Evolutionary conservation across 2,113 vertebrate genomes (phyloP).

Genomic region (Ceratotherium simum): DNA sequence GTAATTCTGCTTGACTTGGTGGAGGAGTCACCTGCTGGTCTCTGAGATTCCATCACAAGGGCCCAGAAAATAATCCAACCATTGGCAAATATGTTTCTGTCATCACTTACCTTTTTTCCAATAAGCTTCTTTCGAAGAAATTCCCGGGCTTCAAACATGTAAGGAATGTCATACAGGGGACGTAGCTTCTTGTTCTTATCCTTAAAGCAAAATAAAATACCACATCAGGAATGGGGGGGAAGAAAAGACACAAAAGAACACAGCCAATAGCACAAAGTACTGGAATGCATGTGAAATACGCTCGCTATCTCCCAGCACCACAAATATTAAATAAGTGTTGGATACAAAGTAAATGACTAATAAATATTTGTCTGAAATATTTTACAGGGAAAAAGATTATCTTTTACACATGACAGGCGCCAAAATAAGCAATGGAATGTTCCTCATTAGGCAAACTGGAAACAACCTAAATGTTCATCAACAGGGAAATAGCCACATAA

Average conservation of each 20-base stretch:
- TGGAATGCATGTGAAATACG: background rate
- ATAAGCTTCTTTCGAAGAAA: constrained; percentile 99
- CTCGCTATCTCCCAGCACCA: background rate
- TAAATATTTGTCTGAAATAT: constrained; percentile 45
- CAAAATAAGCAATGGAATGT: constrained; percentile 43
- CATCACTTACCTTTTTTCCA: constrained; percentile 94
- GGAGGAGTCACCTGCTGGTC: background rate
- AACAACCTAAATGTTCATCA: constrained; percentile 11
- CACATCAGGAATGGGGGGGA: constrained; percentile 13
- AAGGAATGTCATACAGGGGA: constrained; percentile 98
- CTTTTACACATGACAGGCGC: background rate
- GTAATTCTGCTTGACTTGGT: background rate
- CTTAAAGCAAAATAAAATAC: constrained; percentile 81
- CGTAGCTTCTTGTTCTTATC: constrained; percentile 99
- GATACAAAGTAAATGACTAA: background rate
- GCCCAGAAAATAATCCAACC: background rate
- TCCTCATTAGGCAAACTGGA: background rate
- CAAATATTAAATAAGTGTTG: background rate
- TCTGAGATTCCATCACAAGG: background rate
- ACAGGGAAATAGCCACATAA: background rate
- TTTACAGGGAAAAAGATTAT: background rate
- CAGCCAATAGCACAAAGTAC: background rate
- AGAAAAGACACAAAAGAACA: background rate
- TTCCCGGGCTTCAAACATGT: constrained; percentile 99
- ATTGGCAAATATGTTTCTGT: background rate